A percentile compares a stretch with the other conserved stretches of the same genome.
Conservation (phyloP, 30 jellyfish, hydroid and myxozoan species). For the Aurelia sp. region DNA sequence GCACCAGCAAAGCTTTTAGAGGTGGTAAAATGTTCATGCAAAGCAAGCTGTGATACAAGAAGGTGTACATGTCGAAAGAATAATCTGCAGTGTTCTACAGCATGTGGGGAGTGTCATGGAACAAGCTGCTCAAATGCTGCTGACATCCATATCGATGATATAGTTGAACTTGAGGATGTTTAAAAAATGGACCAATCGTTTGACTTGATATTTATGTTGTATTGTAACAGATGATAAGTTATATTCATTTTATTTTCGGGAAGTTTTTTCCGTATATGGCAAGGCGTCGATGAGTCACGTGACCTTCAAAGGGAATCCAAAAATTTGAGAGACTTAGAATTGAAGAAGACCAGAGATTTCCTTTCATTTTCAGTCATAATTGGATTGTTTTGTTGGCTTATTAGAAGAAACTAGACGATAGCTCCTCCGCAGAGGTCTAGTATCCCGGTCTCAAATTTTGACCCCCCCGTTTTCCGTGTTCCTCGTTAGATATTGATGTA, state of each 20-base stretch:
- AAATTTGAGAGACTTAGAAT: not conserved
- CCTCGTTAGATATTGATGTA: constrained; percentile 39
- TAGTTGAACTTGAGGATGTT: constrained; percentile 7
- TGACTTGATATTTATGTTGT: constrained; percentile 15
- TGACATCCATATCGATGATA: constrained; percentile 12
- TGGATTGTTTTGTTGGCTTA: constrained; percentile 6
- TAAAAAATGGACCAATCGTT: constrained; percentile 14
- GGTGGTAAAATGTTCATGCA: constrained; percentile 53
- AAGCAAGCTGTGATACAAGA: constrained; percentile 34
- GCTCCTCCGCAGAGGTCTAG: too few relatives aligned
- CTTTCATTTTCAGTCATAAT: constrained; percentile 2
- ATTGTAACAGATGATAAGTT: not conserved
- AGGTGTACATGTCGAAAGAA: constrained; percentile 53
- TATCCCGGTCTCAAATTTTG: constrained; percentile 16
- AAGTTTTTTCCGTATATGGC: constrained; percentile 22
- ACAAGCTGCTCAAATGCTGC: constrained; percentile 38
- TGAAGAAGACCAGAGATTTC: not conserved
- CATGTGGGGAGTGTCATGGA: constrained; percentile 58
- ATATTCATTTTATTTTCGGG: constrained; percentile 11
- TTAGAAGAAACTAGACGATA: not conserved
- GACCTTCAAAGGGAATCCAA: not conserved
- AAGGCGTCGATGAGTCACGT: constrained; percentile 16
- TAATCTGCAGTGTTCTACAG: constrained; percentile 39
- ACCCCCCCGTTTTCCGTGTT: constrained; percentile 25
- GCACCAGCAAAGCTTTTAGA: constrained; percentile 45